These are phyloP conservation scores for Tinea trinotella DNA, from an alignment of 2,888 invertebrate genomes.

Conservation along the genomic window DNA sequence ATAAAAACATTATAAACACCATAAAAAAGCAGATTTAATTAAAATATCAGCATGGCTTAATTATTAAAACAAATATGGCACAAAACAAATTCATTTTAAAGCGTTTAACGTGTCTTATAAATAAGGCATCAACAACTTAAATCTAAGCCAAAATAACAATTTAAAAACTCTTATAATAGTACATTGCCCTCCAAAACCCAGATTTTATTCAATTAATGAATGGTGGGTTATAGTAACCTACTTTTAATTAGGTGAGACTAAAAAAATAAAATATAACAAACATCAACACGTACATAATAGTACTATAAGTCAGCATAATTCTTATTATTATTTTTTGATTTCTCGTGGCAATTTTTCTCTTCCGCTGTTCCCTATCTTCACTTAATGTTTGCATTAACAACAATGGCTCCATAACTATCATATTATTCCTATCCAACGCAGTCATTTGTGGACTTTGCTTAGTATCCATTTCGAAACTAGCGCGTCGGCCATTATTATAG, in stretches of 20 bases:
- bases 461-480: constrained; percentile 29
- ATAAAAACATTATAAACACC: background rate
- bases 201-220: background rate
- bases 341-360: constrained; percentile 25
- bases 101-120: background rate
- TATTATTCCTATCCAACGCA: constrained; percentile 34
- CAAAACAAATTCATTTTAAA: background rate
- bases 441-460: constrained; percentile 40
- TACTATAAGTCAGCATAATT: constrained; percentile 71
- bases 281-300: constrained; percentile 46
- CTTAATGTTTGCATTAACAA: constrained; percentile 58
- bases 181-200: background rate
- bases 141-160: background rate
- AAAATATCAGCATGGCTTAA: background rate
- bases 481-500: constrained; percentile 6
- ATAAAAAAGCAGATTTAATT: background rate
- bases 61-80: background rate
- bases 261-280: constrained; percentile 58
- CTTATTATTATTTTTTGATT: constrained; percentile 39
- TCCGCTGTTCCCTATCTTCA: constrained; percentile 32
- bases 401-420: constrained; percentile 60
- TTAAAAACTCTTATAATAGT: background rate
- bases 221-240: background rate
- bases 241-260: constrained; percentile 30
- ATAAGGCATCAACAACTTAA: background rate